Evolutionary conservation across 2,888 invertebrate genomes (phyloP).

Genomic region (Caenorhabditis afra): DNA sequence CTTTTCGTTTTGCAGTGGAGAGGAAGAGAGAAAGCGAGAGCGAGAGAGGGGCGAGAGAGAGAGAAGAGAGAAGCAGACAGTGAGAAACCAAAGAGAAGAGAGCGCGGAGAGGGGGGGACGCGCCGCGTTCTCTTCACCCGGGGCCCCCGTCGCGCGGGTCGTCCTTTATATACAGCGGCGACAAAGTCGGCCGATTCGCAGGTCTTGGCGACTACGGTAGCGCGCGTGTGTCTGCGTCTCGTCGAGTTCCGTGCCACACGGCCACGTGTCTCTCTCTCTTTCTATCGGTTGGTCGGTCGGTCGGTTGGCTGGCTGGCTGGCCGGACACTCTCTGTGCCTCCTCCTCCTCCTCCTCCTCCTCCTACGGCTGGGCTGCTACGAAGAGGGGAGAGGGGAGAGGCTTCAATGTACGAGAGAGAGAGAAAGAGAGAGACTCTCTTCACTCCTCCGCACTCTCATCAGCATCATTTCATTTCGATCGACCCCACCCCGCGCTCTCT

Average conservation of each 20-base stretch:
- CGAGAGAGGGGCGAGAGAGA: neutral
- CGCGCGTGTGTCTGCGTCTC: constrained; percentile 35
- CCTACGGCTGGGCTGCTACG: too few species aligned
- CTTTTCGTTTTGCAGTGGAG: constrained; percentile 9
- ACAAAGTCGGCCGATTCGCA: constrained; percentile 60
- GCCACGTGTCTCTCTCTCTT: too few species aligned
- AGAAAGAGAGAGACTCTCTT: too few species aligned
- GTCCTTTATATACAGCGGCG: constrained; percentile 61
- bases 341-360: too few species aligned
- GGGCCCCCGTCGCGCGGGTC: constrained; percentile 41
- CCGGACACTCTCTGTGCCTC: too few species aligned
- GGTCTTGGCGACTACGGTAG: constrained; percentile 56
- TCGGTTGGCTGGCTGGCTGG: too few species aligned
- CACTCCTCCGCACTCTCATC: too few species aligned
- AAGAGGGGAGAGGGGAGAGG: too few species aligned
- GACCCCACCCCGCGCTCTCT: too few species aligned
- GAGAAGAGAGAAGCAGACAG: neutral
- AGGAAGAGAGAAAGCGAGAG: constrained; percentile 15
- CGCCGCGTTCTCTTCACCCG: constrained; percentile 13
- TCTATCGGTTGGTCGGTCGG: too few species aligned
- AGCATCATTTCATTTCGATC: too few species aligned
- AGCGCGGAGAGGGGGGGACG: neutral
- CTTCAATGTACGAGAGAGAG: too few species aligned
- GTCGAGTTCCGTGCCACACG: neutral
- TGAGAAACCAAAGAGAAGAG: neutral